These are phyloP conservation scores for Formica selysi DNA, from an alignment of 1,140 invertebrate genomes.

Conservation along the genomic window DNA sequence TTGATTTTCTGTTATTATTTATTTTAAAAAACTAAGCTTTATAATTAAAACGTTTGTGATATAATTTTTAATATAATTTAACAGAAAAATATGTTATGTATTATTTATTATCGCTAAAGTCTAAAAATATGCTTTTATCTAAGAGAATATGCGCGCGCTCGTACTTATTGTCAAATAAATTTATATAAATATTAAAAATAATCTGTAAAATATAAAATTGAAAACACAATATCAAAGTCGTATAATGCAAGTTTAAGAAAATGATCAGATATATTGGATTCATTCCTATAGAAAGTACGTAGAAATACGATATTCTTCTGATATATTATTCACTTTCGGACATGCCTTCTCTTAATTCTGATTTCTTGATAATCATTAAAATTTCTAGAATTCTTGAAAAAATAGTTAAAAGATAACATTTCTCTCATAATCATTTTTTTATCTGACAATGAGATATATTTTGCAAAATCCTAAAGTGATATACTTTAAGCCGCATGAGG, in stretches of 20 bases:
- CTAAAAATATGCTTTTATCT: not conserved
- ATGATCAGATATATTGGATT: not conserved
- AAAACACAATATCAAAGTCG: conserved; percentile 3
- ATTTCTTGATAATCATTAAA: conserved; percentile 5
- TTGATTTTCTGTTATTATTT: not conserved
- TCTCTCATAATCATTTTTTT: too few relatives aligned
- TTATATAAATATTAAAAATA: not conserved
- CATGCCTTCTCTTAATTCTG: not conserved
- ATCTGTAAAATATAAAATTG: not conserved
- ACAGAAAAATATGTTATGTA: not conserved
- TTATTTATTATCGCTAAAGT: not conserved
- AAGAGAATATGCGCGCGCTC: not conserved
- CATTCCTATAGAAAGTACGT: not conserved
- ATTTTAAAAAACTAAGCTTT: conserved; percentile 1
- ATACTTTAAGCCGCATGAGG: too few relatives aligned
- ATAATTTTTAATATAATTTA: not conserved
- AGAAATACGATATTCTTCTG: not conserved
- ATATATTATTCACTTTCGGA: not conserved
- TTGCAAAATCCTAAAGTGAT: too few relatives aligned
- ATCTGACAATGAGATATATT: too few relatives aligned
- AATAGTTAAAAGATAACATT: not conserved
- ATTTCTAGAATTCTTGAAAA: not conserved
- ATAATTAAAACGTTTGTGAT: not conserved
- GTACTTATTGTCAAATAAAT: conserved; percentile 1
- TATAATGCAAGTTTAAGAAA: conserved; percentile 10